A percentile compares a stretch with the other conserved stretches of the same genome.
Conservation (phyloP, 2,113 vertebrate species). For the Climacteris rufus region DNA sequence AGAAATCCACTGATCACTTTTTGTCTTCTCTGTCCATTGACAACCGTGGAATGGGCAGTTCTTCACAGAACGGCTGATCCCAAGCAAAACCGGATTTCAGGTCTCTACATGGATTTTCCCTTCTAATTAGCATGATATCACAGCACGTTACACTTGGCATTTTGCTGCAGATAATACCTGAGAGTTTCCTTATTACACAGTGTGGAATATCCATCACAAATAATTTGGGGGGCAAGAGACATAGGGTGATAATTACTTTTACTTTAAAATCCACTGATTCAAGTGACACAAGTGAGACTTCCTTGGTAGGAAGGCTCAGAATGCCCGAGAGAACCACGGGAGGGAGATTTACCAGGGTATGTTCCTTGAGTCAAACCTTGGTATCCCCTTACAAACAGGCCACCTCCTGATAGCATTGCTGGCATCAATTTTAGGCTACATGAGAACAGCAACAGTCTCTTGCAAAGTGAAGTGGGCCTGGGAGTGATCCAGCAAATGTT, state of each 20-base stretch:
- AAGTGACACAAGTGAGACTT: not conserved
- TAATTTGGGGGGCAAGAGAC: not conserved
- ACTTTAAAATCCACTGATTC: constrained; percentile 10
- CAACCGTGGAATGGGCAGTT: constrained; percentile 33
- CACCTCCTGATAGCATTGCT: fast-evolving
- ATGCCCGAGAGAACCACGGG: not conserved
- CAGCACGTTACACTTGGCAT: constrained; percentile 1
- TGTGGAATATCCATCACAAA: constrained; percentile 23
- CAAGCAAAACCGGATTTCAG: constrained; percentile 51
- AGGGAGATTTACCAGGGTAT: fast-evolving
- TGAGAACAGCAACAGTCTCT: not conserved
- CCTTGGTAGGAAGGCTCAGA: not conserved
- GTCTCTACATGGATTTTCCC: constrained; percentile 17
- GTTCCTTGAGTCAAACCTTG: not conserved
- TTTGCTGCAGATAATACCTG: constrained; percentile 35
- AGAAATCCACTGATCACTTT: constrained; percentile 50
- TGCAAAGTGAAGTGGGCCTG: not conserved
- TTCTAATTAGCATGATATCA: constrained; percentile 34
- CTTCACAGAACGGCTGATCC: constrained; percentile 52
- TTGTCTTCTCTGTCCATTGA: constrained; percentile 56
- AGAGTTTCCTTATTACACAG: constrained; percentile 24
- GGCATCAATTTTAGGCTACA: not conserved
- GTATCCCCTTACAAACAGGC: not conserved
- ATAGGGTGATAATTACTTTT: not conserved
- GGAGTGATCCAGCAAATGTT: not conserved